Conservation (phyloP, 2,888 invertebrate species). For the Amblyteles armatorius region DNA sequence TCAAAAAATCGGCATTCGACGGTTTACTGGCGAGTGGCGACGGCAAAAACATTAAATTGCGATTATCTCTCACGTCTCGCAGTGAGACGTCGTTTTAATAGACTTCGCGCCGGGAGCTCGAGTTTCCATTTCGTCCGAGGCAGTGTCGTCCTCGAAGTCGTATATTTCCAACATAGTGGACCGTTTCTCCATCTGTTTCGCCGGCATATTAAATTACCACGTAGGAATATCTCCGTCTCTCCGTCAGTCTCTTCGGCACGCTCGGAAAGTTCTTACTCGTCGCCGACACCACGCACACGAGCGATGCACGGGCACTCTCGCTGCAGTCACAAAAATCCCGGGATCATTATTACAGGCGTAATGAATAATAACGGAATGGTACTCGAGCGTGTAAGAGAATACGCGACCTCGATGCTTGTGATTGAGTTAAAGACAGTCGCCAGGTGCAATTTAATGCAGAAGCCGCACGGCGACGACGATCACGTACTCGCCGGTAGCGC, state of each 20-base stretch:
- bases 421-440: constrained; percentile 62
- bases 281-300: not conserved
- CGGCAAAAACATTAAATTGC: not conserved
- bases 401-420: constrained; percentile 74
- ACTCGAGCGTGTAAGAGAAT: constrained; percentile 75
- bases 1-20: not conserved
- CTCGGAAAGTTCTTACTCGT: not conserved
- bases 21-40: not conserved
- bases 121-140: not conserved
- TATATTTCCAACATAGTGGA: constrained; percentile 13
- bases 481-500: not conserved
- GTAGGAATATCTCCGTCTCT: not conserved
- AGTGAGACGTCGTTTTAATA: not conserved
- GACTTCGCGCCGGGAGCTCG: not conserved
- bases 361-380: constrained; percentile 79
- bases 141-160: constrained; percentile 1
- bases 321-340: constrained; percentile 57
- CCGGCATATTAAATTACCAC: constrained; percentile 8
- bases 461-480: not conserved
- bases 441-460: constrained; percentile 6
- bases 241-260: constrained; percentile 5
- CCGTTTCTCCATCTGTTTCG: constrained; percentile 13
- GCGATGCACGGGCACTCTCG: not conserved
- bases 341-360: constrained; percentile 77
- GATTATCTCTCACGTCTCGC: not conserved